Evolutionary conservation across 2,888 invertebrate species (phyloP).

Genomic region (Euplagia quadripunctaria): DNA sequence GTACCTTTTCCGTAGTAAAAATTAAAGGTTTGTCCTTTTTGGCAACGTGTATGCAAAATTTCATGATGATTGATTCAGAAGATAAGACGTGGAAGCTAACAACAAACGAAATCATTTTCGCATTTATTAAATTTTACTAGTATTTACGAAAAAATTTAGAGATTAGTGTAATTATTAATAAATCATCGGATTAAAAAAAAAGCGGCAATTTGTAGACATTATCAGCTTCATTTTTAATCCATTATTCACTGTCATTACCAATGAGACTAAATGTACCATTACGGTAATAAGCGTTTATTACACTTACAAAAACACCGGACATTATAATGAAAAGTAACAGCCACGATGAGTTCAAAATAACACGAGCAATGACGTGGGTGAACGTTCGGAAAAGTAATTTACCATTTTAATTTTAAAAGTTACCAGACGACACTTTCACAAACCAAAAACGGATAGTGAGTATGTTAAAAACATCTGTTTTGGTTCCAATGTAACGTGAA

Average conservation of each 20-base stretch:
- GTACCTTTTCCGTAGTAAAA: no score
- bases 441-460: constrained; percentile 27
- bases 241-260: constrained; percentile 64
- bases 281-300: constrained; percentile 21
- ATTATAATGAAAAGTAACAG: constrained; percentile 19
- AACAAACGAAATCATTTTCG: no score
- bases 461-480: constrained; percentile 25
- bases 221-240: constrained; percentile 43
- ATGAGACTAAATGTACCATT: constrained; percentile 20
- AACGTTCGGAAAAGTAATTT: constrained; percentile 11
- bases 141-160: no score
- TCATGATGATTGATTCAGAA: no score
- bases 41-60: no score
- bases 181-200: no score
- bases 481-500: constrained; percentile 18
- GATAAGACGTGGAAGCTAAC: no score
- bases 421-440: constrained; percentile 30
- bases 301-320: constrained; percentile 14
- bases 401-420: constrained; percentile 20
- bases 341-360: background rate
- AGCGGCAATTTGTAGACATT: constrained; percentile 1
- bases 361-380: background rate
- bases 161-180: no score
- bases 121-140: no score
- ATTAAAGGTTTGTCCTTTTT: no score